Evolutionary conservation across 2,888 invertebrate genomes (phyloP).

Genomic region (Galerucella calmariensis): DNA sequence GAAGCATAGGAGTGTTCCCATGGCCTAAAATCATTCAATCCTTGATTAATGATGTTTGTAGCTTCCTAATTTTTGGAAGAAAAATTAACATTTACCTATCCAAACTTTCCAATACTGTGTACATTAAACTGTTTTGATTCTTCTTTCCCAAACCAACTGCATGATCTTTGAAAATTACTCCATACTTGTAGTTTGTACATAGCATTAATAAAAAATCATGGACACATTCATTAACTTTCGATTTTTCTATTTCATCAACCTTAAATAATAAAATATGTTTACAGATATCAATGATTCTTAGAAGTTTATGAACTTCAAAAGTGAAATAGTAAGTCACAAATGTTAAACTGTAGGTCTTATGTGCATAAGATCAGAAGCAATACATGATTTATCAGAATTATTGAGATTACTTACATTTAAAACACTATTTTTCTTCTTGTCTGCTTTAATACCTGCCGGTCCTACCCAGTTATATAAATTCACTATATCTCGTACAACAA

Average conservation of each 20-base stretch:
- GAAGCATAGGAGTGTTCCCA: constrained; percentile 76
- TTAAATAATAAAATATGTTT: constrained; percentile 41
- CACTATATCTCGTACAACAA: constrained; percentile 74
- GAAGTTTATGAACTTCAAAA: too few relatives aligned
- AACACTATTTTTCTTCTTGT: constrained; percentile 61
- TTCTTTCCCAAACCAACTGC: constrained; percentile 71
- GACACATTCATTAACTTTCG: constrained; percentile 69
- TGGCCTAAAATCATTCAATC: constrained; percentile 60
- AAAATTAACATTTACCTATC: constrained; percentile 61
- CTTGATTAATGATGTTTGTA: neutral
- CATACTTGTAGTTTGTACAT: constrained; percentile 80
- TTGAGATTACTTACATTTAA: constrained; percentile 40
- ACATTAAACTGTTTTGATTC: constrained; percentile 70
- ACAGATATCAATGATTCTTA: too few relatives aligned
- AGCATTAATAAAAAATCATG: constrained; percentile 79
- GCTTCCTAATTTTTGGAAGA: neutral
- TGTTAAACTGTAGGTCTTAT: too few relatives aligned
- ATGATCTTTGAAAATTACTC: constrained; percentile 81
- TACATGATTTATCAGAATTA: too few relatives aligned
- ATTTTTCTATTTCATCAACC: constrained; percentile 63
- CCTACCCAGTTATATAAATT: constrained; percentile 82
- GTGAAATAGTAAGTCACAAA: too few relatives aligned
- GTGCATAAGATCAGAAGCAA: too few relatives aligned
- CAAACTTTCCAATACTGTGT: constrained; percentile 73
- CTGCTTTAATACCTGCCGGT: constrained; percentile 67